These are phyloP conservation scores for Ctenodactylus gundi DNA, from an alignment of 2,113 vertebrate genomes.

Conservation along the genomic window DNA sequence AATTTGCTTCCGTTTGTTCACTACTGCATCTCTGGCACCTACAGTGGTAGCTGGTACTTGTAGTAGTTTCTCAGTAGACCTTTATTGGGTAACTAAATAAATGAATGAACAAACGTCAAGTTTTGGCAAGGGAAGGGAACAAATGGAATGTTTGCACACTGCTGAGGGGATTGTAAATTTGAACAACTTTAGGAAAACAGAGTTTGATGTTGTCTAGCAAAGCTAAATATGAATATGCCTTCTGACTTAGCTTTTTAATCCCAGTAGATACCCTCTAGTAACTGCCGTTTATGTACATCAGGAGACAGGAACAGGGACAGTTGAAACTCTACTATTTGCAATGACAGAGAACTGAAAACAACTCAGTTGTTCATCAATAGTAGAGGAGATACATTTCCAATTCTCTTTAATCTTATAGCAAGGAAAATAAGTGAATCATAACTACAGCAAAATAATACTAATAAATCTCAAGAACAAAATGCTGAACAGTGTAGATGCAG, in stretches of 20 bases:
- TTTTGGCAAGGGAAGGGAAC: not conserved
- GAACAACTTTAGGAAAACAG: not conserved
- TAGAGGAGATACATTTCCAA: not conserved
- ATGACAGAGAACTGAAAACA: not conserved
- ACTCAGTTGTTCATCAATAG: not conserved
- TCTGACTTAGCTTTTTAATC: not conserved
- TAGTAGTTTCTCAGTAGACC: not conserved
- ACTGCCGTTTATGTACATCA: not conserved
- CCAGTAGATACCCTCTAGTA: not conserved
- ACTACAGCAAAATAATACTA: not conserved
- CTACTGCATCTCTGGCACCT: not conserved
- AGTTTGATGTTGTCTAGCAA: not conserved
- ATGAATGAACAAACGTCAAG: not conserved
- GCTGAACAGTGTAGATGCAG: not conserved
- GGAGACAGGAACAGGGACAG: not conserved
- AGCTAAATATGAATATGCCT: not conserved
- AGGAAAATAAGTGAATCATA: not conserved
- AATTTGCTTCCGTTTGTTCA: not conserved
- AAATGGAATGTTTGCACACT: not conserved
- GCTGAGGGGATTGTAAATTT: not conserved
- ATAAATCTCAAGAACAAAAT: slow-evolving; percentile 25
- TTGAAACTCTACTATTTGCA: not conserved
- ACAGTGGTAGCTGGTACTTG: not conserved
- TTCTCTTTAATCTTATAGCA: not conserved
- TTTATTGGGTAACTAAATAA: not conserved